These are phyloP conservation scores for Eciton burchellii DNA, from an alignment of 1,140 invertebrate species.

Conservation along the genomic window DNA sequence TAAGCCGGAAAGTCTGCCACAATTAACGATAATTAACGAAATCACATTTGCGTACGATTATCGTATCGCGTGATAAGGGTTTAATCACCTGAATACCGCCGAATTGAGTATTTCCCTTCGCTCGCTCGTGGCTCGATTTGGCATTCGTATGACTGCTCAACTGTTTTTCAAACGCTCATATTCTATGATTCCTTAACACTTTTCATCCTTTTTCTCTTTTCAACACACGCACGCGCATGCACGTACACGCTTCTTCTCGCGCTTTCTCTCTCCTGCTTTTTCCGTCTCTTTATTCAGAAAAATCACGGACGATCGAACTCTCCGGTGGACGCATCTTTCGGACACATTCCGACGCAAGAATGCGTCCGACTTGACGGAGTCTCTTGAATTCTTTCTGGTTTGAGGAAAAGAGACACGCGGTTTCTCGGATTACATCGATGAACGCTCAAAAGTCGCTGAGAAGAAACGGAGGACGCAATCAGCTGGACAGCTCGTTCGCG, in stretches of 20 bases:
- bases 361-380: too few species aligned
- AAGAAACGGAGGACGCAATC: not conserved
- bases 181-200: conserved; percentile 55
- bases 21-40: too few species aligned
- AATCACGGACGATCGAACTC: conserved; percentile 56
- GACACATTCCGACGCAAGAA: too few species aligned
- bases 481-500: too few species aligned
- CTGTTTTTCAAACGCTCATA: conserved; percentile 59
- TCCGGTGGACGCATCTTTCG: too few species aligned
- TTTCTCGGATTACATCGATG: not conserved
- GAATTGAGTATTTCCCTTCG: conserved; percentile 20
- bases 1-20: too few species aligned
- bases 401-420: conserved; percentile 1
- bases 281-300: conserved; percentile 45
- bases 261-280: conserved; percentile 13
- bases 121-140: conserved; percentile 52
- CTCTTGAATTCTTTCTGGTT: not conserved
- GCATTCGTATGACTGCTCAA: conserved; percentile 42
- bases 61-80: not conserved
- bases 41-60: not conserved
- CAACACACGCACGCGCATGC: too few species aligned
- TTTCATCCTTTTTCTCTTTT: too few species aligned
- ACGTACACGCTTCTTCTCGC: too few species aligned
- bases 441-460: not conserved
- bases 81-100: conserved; percentile 29